Evolutionary conservation across 2,113 vertebrate genomes (phyloP).

Genomic region (Alouatta palliata): DNA sequence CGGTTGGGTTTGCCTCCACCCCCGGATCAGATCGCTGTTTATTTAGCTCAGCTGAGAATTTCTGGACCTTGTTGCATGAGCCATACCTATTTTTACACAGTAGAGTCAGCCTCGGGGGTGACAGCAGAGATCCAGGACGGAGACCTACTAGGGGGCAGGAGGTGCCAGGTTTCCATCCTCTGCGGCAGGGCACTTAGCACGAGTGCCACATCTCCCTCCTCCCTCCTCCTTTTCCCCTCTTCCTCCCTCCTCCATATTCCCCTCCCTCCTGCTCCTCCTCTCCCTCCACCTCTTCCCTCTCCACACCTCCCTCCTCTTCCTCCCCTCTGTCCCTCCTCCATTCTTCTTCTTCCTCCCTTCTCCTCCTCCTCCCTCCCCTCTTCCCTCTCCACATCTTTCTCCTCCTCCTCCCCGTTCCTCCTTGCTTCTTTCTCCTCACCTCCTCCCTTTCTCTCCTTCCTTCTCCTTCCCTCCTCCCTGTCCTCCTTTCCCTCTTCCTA

Average conservation of each 20-base stretch:
- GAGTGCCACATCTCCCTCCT: neutral
- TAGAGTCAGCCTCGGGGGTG: neutral
- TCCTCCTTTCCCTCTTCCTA: no score
- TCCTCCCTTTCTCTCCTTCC: no score
- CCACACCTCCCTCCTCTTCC: no score
- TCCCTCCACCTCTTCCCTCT: neutral
- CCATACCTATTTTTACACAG: constrained; percentile 42
- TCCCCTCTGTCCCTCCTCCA: no score
- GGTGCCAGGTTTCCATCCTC: neutral
- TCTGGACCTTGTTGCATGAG: neutral
- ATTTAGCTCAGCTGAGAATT: neutral
- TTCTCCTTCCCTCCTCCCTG: no score
- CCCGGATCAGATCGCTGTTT: neutral
- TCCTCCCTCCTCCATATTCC: neutral
- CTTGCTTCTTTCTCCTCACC: no score
- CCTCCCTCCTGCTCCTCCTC: neutral
- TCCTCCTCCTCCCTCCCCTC: no score
- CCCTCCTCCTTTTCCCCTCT: no score
- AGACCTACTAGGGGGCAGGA: neutral
- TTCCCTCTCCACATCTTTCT: no score
- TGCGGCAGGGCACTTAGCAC: neutral
- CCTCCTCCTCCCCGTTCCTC: no score
- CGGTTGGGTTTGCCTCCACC: neutral
- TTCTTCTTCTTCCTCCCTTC: no score
- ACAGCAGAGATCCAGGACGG: neutral